Base-by-base conservation (phyloP, 1,140 invertebrate species). In the Zaprionus africanus region DNA sequence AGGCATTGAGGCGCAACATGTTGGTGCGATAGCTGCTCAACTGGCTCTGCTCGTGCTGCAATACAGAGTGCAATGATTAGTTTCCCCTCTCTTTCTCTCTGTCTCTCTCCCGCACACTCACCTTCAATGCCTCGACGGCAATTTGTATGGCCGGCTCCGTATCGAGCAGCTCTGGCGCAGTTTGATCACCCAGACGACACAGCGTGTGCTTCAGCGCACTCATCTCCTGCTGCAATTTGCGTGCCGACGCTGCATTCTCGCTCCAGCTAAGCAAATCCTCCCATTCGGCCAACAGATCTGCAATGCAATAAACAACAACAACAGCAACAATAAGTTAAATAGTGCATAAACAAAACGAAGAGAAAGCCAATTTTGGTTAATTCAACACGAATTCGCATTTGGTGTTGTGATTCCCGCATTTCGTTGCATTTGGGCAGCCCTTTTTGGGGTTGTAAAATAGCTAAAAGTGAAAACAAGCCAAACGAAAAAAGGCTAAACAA, bases 1-100 rank as follows among this genome's bases (percentile, higher is more conserved):
- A 95, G 65, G 96, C 95, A 76, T 97, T 97, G 76, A 97, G 91
- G 66, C 95, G 95, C 65, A 96, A 90, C 94, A 97, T 95, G 41
- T 94, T 94, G 28, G 94, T 93, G 91, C 96, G 96, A 83, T 95
- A 95, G 90, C 96, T 95, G 86, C 95, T 94, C 67, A 98, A 93
- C 74, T 95, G 94, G 41, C 94, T 93, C 81, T 97, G 93, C 78
- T 95, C 94, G 78, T 93, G 93, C 95, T 96, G 93, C 76, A 94
- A 70, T 85, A 78, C 19, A 1, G 11, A 6, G n/a, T n/a, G 5
- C 51, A 49, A 53, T 46, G 22, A 63, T 67, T 34, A 9, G 46
- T 51, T 4, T 15, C 24, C 31, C 5, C 31, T 36, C 31, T n/a
- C 31, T 34, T 2, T 2, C 17, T 22, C 31, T 26, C 6, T 1